Evolutionary conservation across 2,888 invertebrate genomes (phyloP).

Genomic region (Plagiodera versicolora): DNA sequence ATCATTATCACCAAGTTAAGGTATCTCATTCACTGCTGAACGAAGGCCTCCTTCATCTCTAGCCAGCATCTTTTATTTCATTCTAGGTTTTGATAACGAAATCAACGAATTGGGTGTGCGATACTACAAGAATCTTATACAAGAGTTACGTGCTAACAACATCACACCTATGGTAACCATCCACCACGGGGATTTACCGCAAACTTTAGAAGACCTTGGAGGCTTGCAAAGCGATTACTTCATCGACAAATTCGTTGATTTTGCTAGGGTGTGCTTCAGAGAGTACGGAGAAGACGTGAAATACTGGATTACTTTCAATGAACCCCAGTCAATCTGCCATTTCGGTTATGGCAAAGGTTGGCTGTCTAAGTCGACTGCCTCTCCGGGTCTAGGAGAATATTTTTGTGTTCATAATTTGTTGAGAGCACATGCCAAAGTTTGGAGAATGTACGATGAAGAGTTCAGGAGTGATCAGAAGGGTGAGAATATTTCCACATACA

Average conservation of each 20-base stretch:
- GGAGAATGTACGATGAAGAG: too few relatives aligned
- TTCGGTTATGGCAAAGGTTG: constrained; percentile 33
- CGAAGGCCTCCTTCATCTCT: too few relatives aligned
- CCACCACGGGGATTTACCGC: constrained; percentile 61
- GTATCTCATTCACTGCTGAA: too few relatives aligned
- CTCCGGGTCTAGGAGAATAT: constrained; percentile 61
- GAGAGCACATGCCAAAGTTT: constrained; percentile 67
- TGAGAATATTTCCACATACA: too few relatives aligned
- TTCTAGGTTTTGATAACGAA: constrained; percentile 61
- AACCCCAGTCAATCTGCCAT: constrained; percentile 49
- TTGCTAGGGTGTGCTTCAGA: constrained; percentile 55
- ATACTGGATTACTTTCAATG: constrained; percentile 61
- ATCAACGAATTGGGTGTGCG: constrained; percentile 70
- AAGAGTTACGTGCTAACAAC: constrained; percentile 56
- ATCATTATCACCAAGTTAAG: too few relatives aligned
- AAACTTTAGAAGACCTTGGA: constrained; percentile 60
- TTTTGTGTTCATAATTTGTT: constrained; percentile 65
- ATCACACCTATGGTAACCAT: constrained; percentile 61
- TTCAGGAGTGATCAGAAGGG: constrained; percentile 39
- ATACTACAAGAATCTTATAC: constrained; percentile 36
- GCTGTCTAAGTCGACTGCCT: constrained; percentile 47
- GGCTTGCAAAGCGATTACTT: constrained; percentile 66
- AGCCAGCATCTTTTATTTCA: not conserved
- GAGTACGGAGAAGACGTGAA: constrained; percentile 46
- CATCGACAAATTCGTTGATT: constrained; percentile 61